Base-by-base conservation (phyloP, 2,888 invertebrate species). In the Tachina fera region DNA sequence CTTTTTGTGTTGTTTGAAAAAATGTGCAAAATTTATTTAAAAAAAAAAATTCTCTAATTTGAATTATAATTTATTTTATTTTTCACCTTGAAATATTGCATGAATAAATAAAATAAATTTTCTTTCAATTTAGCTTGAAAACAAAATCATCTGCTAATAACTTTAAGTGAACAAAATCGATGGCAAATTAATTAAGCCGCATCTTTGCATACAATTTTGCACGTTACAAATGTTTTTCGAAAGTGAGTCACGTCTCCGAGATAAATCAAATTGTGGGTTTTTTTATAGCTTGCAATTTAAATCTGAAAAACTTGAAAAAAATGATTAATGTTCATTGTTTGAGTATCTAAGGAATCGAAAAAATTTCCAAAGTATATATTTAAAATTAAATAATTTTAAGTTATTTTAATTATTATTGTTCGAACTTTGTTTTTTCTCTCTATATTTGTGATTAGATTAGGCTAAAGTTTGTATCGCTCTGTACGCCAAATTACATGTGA, bases 181-280 rank as follows among this genome's bases (percentile, higher is more conserved):
- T 56, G 22, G 51, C 58, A 65, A 76, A 58, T 60, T 76, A 76
- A 81, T 61, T 31, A 63, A 71, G 65, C 53, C 14, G 39, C 16
- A 70, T 5, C 11, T 75, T 70, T 22, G 47, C 45, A 76, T 70
- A 58, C 41, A 76, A 47, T 76, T 71, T 83, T 72, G 58, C 67
- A 61, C 31, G 63, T 77, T 77, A 58, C 71, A 83, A 71, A 58
- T 58, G 63, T 43, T 19, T 83, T 71, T 72, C 45, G 16, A 77
- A 77, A 77, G 83, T 83, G 83, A 83, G 19, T 83, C 83, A 83
- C 83, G 77, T 67, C 53, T 31, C 6, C 9, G 58, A 16, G 19
- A 65, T 58, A 83, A 83, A 77, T 77, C 65, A 68, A 0, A 6
- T 63, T 43, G 49, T n/a, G 58, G 14, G 43, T 51, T 72, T 79